Evolutionary conservation across 2,888 invertebrate species (phyloP).

Genomic region (Nephrotoma appendiculata): DNA sequence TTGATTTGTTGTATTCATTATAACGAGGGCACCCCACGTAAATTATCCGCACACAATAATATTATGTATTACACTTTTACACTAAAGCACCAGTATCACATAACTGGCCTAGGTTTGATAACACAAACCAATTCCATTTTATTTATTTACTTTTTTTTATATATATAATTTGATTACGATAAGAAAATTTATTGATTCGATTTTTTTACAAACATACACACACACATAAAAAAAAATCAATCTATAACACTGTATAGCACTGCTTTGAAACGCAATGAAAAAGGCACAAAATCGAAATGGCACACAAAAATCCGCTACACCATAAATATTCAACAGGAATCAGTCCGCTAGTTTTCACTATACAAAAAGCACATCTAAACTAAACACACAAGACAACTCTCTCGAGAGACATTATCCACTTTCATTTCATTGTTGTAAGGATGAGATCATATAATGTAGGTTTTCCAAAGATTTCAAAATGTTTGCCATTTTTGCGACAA

Average conservation of each 20-base stretch:
- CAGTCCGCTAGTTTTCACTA: neutral
- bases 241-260: neutral
- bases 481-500: neutral
- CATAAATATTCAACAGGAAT: neutral
- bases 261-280: neutral
- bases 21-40: neutral
- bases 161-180: neutral
- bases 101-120: conserved; percentile 1
- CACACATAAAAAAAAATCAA: neutral
- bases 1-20: conserved; percentile 6
- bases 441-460: neutral
- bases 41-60: too few relatives aligned
- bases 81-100: neutral
- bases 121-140: neutral
- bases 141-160: conserved; percentile 3
- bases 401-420: neutral
- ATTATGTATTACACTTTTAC: neutral
- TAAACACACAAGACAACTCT: neutral
- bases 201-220: neutral
- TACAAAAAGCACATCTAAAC: neutral
- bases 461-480: neutral
- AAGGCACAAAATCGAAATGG: neutral
- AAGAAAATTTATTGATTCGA: neutral
- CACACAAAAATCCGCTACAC: neutral
- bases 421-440: neutral